phyloP scores from a whole-genome alignment of 2,113 vertebrate genomes.

The Toxostoma redivivum region DNA sequence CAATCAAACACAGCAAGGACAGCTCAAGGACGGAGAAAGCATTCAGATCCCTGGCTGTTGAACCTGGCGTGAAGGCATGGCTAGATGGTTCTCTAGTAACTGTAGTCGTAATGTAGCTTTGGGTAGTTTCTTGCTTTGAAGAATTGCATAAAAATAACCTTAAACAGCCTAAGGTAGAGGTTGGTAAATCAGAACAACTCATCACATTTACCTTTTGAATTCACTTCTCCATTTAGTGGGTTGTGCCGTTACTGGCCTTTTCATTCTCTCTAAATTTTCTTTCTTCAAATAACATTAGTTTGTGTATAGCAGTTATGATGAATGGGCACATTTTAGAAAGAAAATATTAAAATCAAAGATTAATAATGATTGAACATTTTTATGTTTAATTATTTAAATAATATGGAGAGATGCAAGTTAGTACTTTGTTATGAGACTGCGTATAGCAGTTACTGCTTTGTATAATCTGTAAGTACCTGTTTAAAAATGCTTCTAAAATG shows the following conservation, averaged over 20 bases:
- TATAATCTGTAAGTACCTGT: conserved; percentile 97
- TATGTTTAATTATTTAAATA: conserved; percentile 79
- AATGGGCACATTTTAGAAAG: conserved; percentile 75
- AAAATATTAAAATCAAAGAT: conserved; percentile 77
- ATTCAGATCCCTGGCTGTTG: conserved; percentile 30
- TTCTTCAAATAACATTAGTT: conserved; percentile 64
- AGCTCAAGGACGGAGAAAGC: neutral
- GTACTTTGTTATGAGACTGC: conserved; percentile 83
- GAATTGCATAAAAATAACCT: conserved; percentile 68
- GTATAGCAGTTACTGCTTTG: conserved; percentile 82
- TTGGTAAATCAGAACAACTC: conserved; percentile 63
- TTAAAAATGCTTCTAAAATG: conserved; percentile 93
- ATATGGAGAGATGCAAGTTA: conserved; percentile 72
- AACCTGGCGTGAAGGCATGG: conserved; percentile 61
- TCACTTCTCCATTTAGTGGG: conserved; percentile 12
- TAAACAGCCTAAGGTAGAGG: conserved; percentile 65
- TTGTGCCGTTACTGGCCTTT: conserved; percentile 40
- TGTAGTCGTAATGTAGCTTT: conserved; percentile 72
- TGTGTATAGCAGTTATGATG: conserved; percentile 66
- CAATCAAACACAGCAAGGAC: conserved; percentile 52
- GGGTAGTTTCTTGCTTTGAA: conserved; percentile 78
- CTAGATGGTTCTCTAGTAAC: conserved; percentile 64
- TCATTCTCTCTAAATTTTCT: conserved; percentile 60
- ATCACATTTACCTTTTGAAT: conserved; percentile 40
- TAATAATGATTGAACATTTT: conserved; percentile 81